Base-by-base conservation (phyloP, 2,113 vertebrate genomes). In the Jaculus jaculus region DNA sequence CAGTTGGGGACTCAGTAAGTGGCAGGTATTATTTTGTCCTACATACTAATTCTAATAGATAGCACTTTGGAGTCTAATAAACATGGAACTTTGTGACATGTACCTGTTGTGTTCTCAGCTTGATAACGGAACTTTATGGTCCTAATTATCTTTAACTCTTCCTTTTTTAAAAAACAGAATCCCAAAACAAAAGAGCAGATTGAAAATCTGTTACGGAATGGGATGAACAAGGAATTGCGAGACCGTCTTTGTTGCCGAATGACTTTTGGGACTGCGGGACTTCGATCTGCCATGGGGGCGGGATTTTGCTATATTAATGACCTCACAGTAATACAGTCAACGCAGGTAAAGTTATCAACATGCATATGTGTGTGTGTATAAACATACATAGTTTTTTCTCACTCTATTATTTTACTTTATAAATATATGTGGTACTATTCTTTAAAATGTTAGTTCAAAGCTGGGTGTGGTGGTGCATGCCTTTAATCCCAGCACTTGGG, bases 231-330 rank as follows among this genome's bases (percentile, higher is more conserved):
- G 2, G 99, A 99, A 15, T 96, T 99, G 10, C 98, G 98, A 84
- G 97, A 97, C 2, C 98, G 99, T 8, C 98, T 99, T 37, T 98
- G 99, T 95, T 98, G 97, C 97, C 97, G 99, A 28, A 98, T 99
- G 98, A 98, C 96, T 23, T 99, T 99, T 37, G 99, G 99, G 39
- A 99, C 99, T 0, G 99, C 99, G 0, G 99, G 99, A 18, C 98
- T 99, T 60, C 97, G 99, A 96, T 99, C 99, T 0, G 98, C 99
- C 0, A 99, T 99, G 99, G 99, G 99, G 0, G 99, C 99, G 0
- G 99, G 99, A 0, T 99, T 99, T 94, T 99, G 98, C 97, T 98
- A 98, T 96, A 99, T 99, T 83, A 99, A 99, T 3, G 99, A 99
- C 87, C 98, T 99, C n/a, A 99, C 99, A 0, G 93, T 99, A 73